A percentile compares a stretch with the other conserved stretches of the same genome.
These are phyloP conservation scores for Trichechus manatus DNA, from an alignment of 2,113 vertebrate species.

Conservation along the genomic window DNA sequence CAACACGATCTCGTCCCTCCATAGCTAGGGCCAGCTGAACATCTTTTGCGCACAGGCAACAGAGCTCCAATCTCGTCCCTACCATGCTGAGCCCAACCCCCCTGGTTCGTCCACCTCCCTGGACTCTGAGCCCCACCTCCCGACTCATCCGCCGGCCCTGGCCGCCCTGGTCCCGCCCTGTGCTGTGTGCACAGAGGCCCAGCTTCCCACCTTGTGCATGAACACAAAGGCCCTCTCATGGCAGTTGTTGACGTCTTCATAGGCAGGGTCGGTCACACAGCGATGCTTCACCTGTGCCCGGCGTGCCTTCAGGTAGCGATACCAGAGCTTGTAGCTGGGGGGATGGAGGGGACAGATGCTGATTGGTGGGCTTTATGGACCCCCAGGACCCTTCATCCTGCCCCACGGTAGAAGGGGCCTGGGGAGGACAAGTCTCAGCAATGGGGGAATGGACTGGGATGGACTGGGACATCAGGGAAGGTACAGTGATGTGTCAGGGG, in stretches of 20 bases:
- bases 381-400: background rate
- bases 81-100: too few relatives aligned
- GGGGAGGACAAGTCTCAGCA: background rate
- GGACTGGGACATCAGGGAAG: background rate
- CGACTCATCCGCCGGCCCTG: background rate
- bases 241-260: conserved; percentile 95
- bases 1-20: too few relatives aligned
- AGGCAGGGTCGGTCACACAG: conserved; percentile 91
- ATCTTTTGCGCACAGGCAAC: background rate
- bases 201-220: conserved; percentile 94
- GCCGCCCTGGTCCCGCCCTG: background rate
- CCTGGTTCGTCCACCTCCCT: accelerated
- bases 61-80: background rate
- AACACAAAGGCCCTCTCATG: conserved; percentile 96
- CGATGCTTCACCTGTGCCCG: conserved; percentile 94
- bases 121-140: background rate
- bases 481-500: background rate
- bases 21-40: too few relatives aligned
- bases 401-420: background rate
- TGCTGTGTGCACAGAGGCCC: background rate
- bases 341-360: background rate
- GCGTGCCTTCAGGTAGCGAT: conserved; percentile 95
- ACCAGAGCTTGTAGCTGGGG: conserved; percentile 95
- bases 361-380: background rate
- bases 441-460: background rate